phyloP scores from a whole-genome alignment of 1,140 invertebrate species.

The Olivierus martensii region DNA sequence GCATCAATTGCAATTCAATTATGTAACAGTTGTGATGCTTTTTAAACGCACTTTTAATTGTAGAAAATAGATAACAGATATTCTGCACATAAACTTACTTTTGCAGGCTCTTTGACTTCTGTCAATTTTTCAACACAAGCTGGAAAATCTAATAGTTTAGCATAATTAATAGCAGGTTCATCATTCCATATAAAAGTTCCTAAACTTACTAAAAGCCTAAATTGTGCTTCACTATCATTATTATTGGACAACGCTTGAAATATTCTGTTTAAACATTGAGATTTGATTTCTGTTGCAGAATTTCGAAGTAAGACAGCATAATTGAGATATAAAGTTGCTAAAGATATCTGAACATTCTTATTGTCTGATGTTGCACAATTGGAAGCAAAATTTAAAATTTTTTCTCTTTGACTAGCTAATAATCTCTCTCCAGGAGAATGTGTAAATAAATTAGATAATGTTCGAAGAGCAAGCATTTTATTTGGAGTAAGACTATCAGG shows the following conservation, averaged over 20 bases:
- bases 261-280: background rate
- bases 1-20: too few relatives aligned
- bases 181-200: conserved; percentile 3
- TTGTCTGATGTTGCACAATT: background rate
- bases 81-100: background rate
- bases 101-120: background rate
- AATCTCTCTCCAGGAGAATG: background rate
- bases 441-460: background rate
- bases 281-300: background rate
- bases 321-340: background rate
- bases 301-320: background rate
- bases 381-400: background rate
- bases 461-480: conserved; percentile 1
- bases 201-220: background rate
- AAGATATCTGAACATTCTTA: background rate
- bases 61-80: background rate
- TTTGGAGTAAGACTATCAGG: background rate
- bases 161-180: background rate
- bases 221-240: background rate
- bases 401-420: background rate
- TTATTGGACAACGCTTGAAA: background rate
- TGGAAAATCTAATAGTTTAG: background rate
- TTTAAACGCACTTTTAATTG: too few relatives aligned
- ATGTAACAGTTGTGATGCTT: too few relatives aligned
- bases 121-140: background rate